Conservation (phyloP, 2,113 vertebrate species). For the Thryonomys swinderianus region DNA sequence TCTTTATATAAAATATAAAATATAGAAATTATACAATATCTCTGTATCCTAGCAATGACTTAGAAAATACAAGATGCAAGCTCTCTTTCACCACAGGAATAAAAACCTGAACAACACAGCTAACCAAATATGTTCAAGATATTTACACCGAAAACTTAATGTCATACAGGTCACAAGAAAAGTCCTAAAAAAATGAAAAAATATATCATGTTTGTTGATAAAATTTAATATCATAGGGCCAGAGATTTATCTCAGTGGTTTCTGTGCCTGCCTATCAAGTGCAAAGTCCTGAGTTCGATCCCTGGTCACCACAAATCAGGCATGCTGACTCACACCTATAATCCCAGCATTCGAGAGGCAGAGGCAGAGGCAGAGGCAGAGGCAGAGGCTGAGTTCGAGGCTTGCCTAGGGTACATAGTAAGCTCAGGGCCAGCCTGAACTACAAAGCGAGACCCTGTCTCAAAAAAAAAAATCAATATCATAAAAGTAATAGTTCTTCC, state of each 20-base stretch:
- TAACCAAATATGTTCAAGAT: slow-evolving; percentile 24
- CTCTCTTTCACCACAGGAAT: neutral
- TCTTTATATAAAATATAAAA: neutral
- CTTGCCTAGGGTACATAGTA: too few species aligned
- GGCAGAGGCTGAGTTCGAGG: too few species aligned
- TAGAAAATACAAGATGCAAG: slow-evolving; percentile 20
- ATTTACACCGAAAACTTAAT: neutral
- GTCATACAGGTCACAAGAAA: neutral
- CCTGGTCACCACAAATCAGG: too few species aligned
- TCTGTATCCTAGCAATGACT: neutral
- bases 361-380: too few species aligned
- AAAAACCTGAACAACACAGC: neutral
- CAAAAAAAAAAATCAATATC: too few species aligned
- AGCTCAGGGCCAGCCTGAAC: too few species aligned
- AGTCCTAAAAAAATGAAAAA: neutral
- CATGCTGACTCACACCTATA: too few species aligned
- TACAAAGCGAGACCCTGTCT: too few species aligned
- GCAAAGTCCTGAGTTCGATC: too few species aligned
- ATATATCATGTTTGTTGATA: neutral
- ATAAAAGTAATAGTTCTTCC: neutral
- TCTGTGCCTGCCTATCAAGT: too few species aligned
- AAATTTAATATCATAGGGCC: neutral
- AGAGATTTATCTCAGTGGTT: too few species aligned
- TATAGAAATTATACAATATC: neutral
- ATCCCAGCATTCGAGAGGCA: too few species aligned